Base-by-base conservation (phyloP, 2,888 invertebrate genomes). In the Drosophila buzzatii region DNA sequence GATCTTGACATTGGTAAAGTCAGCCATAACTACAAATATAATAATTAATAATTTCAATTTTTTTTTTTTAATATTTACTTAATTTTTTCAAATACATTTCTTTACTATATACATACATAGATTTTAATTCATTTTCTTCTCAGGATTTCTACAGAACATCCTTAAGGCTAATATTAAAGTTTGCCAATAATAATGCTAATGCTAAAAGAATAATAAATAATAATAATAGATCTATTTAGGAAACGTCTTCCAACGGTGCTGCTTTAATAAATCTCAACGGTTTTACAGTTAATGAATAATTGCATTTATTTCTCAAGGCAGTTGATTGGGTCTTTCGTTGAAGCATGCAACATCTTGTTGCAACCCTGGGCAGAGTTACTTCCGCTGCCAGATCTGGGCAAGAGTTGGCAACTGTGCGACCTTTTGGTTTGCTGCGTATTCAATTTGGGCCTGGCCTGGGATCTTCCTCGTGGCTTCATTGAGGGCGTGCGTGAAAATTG, bases 401-500 rank as follows among this genome's bases (percentile, higher is more conserved):
- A 27, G 47, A 53, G 53, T 47, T 27, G 65, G 63, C 51, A 74
- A 74, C 61, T 72, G 56, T 64, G 64, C 64, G 53, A 71, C 72
- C 20, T 76, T 58, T 63, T 45, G 20, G 31, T 42, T 37, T 23
- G 27, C 55, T 88, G 86, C 89, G 86, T 79, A 77, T 75, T 86
- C 81, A 85, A 82, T 76, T 77, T 81, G 74, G 52, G 55, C 52
- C 41, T 31, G 41, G 39, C 39, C 59, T 55, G 49, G 59, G 33
- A 57, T 65, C 67, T 70, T 51, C 42, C 49, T 49, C 23, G 23
- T 37, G 57, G 84, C 51, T 51, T 14, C 33, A 33, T 56, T 78
- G 90, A 82, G 84, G 90, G 90, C 89, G 91, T 91, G 90, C 91
- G 90, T 91, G 85, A 89, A 89, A 86, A 88, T 84, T 77, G 82